Conservation (phyloP, 1,140 invertebrate species). For the Drosophila mauritiana region DNA sequence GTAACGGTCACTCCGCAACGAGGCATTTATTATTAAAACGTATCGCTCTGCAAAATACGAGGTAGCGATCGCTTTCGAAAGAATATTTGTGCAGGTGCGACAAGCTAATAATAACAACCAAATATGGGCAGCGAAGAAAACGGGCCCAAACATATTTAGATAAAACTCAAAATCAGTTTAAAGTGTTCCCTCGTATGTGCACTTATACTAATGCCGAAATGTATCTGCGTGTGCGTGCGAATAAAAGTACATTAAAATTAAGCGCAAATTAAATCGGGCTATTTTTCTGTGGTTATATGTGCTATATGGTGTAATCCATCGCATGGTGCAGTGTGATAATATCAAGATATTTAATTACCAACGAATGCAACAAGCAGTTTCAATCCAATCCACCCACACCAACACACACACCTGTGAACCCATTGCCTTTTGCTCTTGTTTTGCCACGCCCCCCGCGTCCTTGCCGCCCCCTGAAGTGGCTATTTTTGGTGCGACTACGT, state of each 20-base stretch:
- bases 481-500: slow-evolving; percentile 71
- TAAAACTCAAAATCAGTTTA: slow-evolving; percentile 6
- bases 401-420: slow-evolving; percentile 30
- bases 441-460: slow-evolving; percentile 7
- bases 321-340: not conserved
- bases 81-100: slow-evolving; percentile 24
- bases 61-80: slow-evolving; percentile 28
- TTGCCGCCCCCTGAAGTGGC: slow-evolving; percentile 21
- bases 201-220: not conserved
- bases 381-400: slow-evolving; percentile 13
- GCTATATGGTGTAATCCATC: not conserved
- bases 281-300: not conserved
- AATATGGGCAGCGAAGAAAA: slow-evolving; percentile 28
- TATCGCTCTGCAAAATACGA: slow-evolving; percentile 25
- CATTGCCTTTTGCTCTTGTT: slow-evolving; percentile 28
- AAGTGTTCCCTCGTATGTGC: slow-evolving; percentile 9
- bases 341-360: slow-evolving; percentile 8
- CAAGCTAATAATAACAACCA: slow-evolving; percentile 19
- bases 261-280: slow-evolving; percentile 16
- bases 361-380: slow-evolving; percentile 8
- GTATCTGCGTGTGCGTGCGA: slow-evolving; percentile 5
- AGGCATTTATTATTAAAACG: slow-evolving; percentile 20
- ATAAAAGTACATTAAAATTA: slow-evolving; percentile 32
- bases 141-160: not conserved
- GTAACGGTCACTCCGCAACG: slow-evolving; percentile 4